Evolutionary conservation across 2,888 invertebrate genomes (phyloP).

Genomic region (Ornithoptera alexandrae): DNA sequence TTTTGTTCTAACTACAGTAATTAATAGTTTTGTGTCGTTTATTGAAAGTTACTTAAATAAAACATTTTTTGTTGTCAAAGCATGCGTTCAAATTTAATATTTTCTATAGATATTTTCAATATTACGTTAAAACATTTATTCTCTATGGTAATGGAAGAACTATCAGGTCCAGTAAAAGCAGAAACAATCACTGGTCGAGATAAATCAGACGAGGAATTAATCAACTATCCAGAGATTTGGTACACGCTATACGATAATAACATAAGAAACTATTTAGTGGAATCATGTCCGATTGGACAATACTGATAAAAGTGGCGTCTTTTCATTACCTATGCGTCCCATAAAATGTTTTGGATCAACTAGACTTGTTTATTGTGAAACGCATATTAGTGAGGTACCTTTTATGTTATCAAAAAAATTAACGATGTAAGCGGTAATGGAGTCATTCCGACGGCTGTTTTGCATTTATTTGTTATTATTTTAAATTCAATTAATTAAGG

Average conservation of each 20-base stretch:
- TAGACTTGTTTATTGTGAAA: constrained; percentile 22
- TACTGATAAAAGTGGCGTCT: constrained; percentile 9
- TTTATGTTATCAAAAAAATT: constrained; percentile 29
- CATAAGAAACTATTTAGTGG: constrained; percentile 6
- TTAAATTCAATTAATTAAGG: constrained; percentile 29
- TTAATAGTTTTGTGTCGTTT: no score
- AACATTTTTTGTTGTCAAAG: no score
- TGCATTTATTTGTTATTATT: constrained; percentile 29
- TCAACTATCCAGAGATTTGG: neutral
- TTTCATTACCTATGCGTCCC: neutral
- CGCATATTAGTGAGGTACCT: constrained; percentile 19
- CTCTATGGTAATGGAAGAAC: no score
- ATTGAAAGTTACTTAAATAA: no score
- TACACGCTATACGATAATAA: constrained; percentile 8
- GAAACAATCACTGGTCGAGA: neutral
- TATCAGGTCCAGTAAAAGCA: no score
- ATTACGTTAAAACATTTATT: no score
- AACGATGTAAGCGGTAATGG: constrained; percentile 23
- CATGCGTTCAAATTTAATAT: no score
- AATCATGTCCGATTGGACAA: constrained; percentile 14
- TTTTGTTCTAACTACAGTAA: no score
- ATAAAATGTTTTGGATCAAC: constrained; percentile 4
- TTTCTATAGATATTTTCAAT: no score
- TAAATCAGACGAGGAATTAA: neutral
- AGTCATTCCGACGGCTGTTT: constrained; percentile 24